These are phyloP conservation scores for Zosterops lateralis DNA, from an alignment of 2,113 vertebrate species.

Conservation along the genomic window DNA sequence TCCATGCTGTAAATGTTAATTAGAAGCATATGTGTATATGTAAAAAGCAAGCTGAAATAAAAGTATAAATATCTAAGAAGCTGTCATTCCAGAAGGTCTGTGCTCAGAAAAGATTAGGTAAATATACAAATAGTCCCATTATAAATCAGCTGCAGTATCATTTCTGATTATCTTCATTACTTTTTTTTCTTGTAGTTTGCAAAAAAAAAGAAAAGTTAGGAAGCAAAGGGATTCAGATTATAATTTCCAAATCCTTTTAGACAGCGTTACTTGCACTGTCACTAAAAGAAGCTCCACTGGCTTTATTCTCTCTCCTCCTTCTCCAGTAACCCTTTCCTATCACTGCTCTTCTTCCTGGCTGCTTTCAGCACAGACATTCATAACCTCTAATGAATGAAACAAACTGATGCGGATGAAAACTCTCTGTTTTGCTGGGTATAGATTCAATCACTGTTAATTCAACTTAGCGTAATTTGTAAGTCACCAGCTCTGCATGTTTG, in stretches of 20 bases:
- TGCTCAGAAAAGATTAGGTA: conserved; percentile 59
- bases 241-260: background rate
- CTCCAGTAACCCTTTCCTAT: background rate
- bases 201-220: background rate
- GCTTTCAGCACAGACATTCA: rapidly evolving
- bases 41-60: conserved; percentile 43
- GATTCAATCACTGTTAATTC: background rate
- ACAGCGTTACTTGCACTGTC: background rate
- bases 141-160: background rate
- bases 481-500: background rate
- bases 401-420: background rate
- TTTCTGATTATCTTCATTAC: background rate
- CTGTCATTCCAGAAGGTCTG: conserved; percentile 56
- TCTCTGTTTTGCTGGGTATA: background rate
- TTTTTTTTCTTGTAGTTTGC: background rate
- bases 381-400: background rate
- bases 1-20: conserved; percentile 49
- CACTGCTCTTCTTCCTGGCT: background rate
- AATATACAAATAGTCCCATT: conserved; percentile 33
- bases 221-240: background rate
- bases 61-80: conserved; percentile 61
- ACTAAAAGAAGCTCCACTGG: background rate
- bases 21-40: conserved; percentile 45
- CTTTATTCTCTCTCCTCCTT: background rate
- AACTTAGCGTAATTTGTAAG: rapidly evolving